Evolutionary conservation across 2,113 vertebrate genomes (phyloP).

Genomic region (human (Homo sapiens)): GRCh38 chr19:48794501-48795000

Average conservation of each 20-base stretch:
- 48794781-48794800: neutral
- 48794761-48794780: neutral
- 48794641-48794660: neutral
- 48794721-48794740: neutral
- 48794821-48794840: neutral
- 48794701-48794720: neutral
- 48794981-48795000: neutral
- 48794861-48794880: rapidly evolving
- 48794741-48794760: neutral
- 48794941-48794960: neutral
- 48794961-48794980: neutral
- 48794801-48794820: neutral
- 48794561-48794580: neutral
- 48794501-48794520: neutral
- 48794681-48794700: neutral
- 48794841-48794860: neutral
- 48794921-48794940: neutral
- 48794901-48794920: neutral
- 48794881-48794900: rapidly evolving
- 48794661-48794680: neutral
- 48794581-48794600: neutral
- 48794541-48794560: neutral
- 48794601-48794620: neutral
- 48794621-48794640: neutral
- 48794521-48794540: neutral